These are phyloP conservation scores for Luscinia luscinia DNA, from an alignment of 2,797 vertebrate genomes.

Conservation along the genomic window DNA sequence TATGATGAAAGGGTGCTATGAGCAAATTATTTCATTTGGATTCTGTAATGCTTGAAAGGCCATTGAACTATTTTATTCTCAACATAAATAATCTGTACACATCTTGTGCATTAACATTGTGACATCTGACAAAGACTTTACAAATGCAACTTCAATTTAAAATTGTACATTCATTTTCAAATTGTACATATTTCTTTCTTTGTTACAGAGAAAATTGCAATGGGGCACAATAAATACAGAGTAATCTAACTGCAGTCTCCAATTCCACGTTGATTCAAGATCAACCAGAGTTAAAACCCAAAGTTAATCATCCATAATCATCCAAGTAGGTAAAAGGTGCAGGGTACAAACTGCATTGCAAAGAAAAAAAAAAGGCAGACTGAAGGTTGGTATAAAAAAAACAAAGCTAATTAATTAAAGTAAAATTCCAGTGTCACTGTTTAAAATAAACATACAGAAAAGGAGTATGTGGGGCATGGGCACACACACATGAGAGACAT, in stretches of 20 bases:
- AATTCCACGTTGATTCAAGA: slow-evolving; percentile 58
- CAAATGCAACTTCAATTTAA: slow-evolving; percentile 71
- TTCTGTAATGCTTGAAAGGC: slow-evolving; percentile 61
- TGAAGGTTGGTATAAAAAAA: slow-evolving; percentile 35
- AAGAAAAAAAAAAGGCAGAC: slow-evolving; percentile 22
- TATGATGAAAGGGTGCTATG: slow-evolving; percentile 52
- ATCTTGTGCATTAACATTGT: slow-evolving; percentile 63
- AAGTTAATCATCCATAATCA: slow-evolving; percentile 42
- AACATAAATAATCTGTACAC: slow-evolving; percentile 75
- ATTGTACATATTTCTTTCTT: slow-evolving; percentile 68
- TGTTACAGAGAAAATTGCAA: slow-evolving; percentile 68
- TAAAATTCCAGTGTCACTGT: slow-evolving; percentile 78
- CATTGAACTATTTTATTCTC: slow-evolving; percentile 68
- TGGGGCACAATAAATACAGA: slow-evolving; percentile 75
- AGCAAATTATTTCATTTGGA: slow-evolving; percentile 48
- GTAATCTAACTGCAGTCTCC: slow-evolving; percentile 63
- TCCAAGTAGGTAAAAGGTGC: slow-evolving; percentile 60
- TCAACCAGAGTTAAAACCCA: slow-evolving; percentile 68
- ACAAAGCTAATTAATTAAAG: slow-evolving; percentile 71
- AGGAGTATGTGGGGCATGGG: slow-evolving; percentile 12
- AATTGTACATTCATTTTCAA: slow-evolving; percentile 75
- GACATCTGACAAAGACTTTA: slow-evolving; percentile 70
- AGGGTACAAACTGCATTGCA: slow-evolving; percentile 50
- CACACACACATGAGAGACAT: background rate
- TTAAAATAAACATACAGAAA: slow-evolving; percentile 72